Evolutionary conservation across 2,113 vertebrate genomes (phyloP), one percentile per base, ranked within the genome.

Genomic region (Sclerurus mexicanus): DNA sequence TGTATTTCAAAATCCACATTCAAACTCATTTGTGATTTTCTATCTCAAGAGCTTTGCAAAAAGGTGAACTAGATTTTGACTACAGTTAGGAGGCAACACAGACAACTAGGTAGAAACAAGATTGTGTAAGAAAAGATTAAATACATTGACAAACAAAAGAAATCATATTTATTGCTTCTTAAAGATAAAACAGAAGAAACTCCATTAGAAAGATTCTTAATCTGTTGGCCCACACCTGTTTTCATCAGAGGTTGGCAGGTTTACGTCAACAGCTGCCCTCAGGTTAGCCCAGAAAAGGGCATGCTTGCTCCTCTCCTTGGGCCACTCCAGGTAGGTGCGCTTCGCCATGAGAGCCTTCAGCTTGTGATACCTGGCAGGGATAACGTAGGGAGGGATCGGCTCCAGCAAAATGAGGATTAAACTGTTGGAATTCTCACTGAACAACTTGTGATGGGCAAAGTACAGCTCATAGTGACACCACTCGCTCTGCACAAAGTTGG

Each of bases 401-500:
- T 99, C 98, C n/a, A 99, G 98, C 22, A 99, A 89, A 78, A 99
- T 96, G 52, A 99, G 97, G 75, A 99, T 98, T 33, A 99, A 90
- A 58, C 98, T 98, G 66, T 98, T 93, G 2, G 90, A 96, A 14
- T 94, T 98, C 86, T 97, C 97, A 21, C 96, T 90, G 49, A 99
- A 98, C 5, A 97, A 90, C 56, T 98, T 98, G 96, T 99, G 99
- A 27, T 98, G 98, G 84, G 99, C 99, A 27, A 99, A 99, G 95
- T 99, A 99, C 31, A 99, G 98, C 92, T 99, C 98, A 9, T 99
- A 99, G 94, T 99, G 99, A 68, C 99, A 99, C 99, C 99, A 99
- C 21, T 99, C 99, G 1, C 99, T 99, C 97, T 98, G 98, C 52
- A 99, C 98, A 55, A 99, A 99, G 96, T 99, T 98, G 68, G 98